phyloP scores from a whole-genome alignment of 2,888 invertebrate species.

The Standfussiana lucernea region DNA sequence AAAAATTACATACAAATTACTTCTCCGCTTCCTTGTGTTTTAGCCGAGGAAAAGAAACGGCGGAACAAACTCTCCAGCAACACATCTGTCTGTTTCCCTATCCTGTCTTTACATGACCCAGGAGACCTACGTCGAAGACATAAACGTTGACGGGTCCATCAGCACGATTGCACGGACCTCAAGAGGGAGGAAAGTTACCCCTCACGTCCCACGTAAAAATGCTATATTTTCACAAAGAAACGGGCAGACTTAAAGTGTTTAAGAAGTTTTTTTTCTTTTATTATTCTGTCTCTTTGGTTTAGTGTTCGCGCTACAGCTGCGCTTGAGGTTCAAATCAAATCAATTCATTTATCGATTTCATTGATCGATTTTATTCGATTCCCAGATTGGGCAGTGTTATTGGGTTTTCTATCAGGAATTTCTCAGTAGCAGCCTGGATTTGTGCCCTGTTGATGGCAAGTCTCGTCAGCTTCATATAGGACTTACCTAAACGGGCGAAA shows the following conservation, averaged over 20 bases:
- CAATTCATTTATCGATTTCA: too few relatives aligned
- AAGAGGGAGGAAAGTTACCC: constrained; percentile 47
- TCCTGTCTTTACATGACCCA: constrained; percentile 37
- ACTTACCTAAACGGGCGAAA: not conserved
- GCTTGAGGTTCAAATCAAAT: too few relatives aligned
- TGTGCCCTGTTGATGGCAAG: not conserved
- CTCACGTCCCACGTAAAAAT: constrained; percentile 40
- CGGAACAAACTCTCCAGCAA: not conserved
- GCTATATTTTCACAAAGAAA: constrained; percentile 24
- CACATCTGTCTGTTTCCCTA: constrained; percentile 1
- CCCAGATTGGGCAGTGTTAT: not conserved
- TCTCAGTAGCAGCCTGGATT: not conserved
- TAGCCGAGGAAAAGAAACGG: not conserved
- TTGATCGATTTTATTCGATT: too few relatives aligned
- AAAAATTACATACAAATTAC: not conserved
- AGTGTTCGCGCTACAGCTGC: not conserved
- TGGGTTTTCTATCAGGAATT: not conserved
- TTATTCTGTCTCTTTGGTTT: not conserved
- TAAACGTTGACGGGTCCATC: constrained; percentile 59
- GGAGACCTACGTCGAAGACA: constrained; percentile 18
- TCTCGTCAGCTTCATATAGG: not conserved
- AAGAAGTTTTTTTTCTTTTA: not conserved
- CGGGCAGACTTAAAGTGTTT: not conserved
- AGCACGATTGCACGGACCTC: constrained; percentile 60
- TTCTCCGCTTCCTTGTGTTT: not conserved